Evolutionary conservation across 2,888 invertebrate genomes (phyloP).

Genomic region (Brachylomia viminalis): DNA sequence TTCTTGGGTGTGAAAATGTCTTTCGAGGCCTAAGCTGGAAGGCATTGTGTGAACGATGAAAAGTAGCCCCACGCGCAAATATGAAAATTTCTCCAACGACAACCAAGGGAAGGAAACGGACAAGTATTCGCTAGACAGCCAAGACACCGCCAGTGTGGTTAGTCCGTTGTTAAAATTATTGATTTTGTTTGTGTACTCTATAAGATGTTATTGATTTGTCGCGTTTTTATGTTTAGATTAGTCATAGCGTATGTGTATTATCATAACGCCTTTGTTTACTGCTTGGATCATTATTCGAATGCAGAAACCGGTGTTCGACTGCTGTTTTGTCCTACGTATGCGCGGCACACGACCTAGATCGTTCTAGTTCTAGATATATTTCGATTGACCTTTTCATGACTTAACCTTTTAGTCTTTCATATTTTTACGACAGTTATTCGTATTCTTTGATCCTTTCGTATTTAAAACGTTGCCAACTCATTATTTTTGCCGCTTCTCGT

Average conservation of each 20-base stretch:
- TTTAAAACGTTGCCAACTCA: conserved; percentile 51
- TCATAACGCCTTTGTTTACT: conserved; percentile 21
- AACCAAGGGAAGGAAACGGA: conserved; percentile 87
- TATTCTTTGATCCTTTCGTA: conserved; percentile 21
- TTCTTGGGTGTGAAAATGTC: conserved; percentile 83
- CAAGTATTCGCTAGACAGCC: conserved; percentile 89
- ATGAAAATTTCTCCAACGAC: conserved; percentile 88
- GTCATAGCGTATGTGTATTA: conserved; percentile 56
- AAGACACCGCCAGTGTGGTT: conserved; percentile 90
- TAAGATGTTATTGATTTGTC: conserved; percentile 84
- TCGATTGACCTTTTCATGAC: conserved; percentile 30
- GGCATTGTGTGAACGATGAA: conserved; percentile 87
- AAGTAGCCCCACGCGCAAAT: conserved; percentile 89
- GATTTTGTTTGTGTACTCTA: conserved; percentile 87
- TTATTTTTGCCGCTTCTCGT: conserved; percentile 26
- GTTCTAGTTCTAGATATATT: conserved; percentile 67
- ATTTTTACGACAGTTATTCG: conserved; percentile 9
- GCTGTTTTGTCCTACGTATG: conserved; percentile 54
- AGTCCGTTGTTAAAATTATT: conserved; percentile 85
- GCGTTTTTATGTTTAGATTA: conserved; percentile 71
- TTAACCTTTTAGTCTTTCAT: conserved; percentile 11
- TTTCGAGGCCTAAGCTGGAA: conserved; percentile 82
- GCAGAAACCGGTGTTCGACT: conserved; percentile 34
- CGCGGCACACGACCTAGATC: conserved; percentile 74
- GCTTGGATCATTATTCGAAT: conserved; percentile 16